These are phyloP conservation scores for Pseudochirops cupreus DNA, from an alignment of 2,797 vertebrate species.

Conservation along the genomic window DNA sequence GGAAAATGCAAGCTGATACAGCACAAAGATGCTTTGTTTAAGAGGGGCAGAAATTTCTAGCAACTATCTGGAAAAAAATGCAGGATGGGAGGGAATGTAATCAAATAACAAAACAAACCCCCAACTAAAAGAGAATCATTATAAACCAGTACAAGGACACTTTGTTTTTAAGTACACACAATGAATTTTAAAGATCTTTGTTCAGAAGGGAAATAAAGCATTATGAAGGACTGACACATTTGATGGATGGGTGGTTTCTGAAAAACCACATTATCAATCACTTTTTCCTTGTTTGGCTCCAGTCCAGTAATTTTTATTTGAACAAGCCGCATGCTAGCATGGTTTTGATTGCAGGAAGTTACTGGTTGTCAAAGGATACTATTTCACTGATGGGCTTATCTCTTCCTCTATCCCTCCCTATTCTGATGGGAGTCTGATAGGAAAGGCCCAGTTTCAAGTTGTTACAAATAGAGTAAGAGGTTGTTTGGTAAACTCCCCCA, in stretches of 20 bases:
- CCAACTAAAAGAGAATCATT: conserved; percentile 82
- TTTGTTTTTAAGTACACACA: conserved; percentile 84
- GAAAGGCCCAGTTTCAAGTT: conserved; percentile 72
- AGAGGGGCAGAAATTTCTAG: conserved; percentile 83
- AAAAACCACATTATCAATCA: conserved; percentile 85
- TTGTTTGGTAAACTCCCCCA: conserved; percentile 71
- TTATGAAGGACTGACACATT: conserved; percentile 82
- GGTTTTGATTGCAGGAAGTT: conserved; percentile 84
- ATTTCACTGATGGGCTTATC: conserved; percentile 79
- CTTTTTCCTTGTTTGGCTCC: conserved; percentile 82
- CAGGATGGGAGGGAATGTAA: conserved; percentile 80
- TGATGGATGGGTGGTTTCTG: conserved; percentile 82
- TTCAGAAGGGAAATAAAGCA: conserved; percentile 84
- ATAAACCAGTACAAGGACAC: conserved; percentile 82
- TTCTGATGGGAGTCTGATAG: conserved; percentile 75
- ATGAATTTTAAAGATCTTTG: conserved; percentile 86
- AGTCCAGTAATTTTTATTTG: conserved; percentile 86
- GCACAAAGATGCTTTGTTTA: conserved; percentile 85
- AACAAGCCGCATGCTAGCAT: conserved; percentile 81
- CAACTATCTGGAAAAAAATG: conserved; percentile 77
- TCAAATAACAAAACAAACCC: conserved; percentile 85
- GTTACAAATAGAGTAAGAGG: conserved; percentile 65
- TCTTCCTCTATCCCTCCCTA: conserved; percentile 64
- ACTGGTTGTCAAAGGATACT: conserved; percentile 80
- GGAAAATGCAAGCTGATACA: conserved; percentile 82